These are phyloP conservation scores for Brevimyrus niger DNA, from an alignment of 2,113 vertebrate genomes.

Conservation along the genomic window DNA sequence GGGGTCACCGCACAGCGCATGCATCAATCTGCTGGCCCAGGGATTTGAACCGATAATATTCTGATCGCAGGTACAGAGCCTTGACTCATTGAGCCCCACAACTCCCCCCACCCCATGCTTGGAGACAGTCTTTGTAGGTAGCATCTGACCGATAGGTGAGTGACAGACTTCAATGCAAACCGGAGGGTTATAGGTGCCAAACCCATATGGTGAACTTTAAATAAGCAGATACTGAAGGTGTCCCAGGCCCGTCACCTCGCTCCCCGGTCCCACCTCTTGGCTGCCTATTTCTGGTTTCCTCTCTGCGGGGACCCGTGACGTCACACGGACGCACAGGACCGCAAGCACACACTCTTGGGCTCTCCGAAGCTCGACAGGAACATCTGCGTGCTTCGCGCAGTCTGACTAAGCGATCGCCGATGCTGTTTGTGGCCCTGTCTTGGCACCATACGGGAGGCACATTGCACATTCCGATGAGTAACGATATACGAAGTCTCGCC, in stretches of 20 bases:
- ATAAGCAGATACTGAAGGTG: neutral
- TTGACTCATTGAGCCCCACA: neutral
- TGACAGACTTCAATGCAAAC: neutral
- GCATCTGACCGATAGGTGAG: neutral
- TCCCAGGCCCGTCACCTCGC: neutral
- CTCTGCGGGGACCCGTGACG: neutral
- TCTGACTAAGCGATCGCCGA: neutral
- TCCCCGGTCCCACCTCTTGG: neutral
- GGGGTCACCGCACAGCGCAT: neutral
- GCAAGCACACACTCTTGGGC: neutral
- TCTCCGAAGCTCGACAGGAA: neutral
- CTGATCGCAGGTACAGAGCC: neutral
- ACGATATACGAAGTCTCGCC: neutral
- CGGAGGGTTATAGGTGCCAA: neutral
- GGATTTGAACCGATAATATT: neutral
- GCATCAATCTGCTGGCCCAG: neutral
- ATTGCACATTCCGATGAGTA: slow-evolving; percentile 3
- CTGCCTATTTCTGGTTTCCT: neutral
- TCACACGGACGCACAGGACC: neutral
- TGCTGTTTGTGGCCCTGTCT: neutral
- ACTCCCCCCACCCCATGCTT: neutral
- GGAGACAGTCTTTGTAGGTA: neutral
- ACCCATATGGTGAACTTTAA: neutral
- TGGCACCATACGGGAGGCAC: neutral
- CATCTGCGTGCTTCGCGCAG: neutral